Base-by-base conservation (phyloP, 2,888 invertebrate species). In the Harpalus rufipes region DNA sequence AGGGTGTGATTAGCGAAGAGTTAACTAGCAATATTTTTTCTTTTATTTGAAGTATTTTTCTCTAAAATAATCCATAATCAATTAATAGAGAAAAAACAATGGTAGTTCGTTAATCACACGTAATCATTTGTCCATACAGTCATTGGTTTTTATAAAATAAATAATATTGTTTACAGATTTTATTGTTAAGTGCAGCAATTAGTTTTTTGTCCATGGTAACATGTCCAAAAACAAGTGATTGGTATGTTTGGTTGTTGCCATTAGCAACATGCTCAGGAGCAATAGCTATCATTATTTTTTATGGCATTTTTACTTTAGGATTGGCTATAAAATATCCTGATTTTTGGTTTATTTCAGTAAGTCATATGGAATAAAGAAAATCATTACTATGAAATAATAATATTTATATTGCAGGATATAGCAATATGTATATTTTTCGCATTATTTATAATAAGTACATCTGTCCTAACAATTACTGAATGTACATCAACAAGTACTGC, bases 191-290 rank as follows among this genome's bases (percentile, higher is more conserved):
- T 63, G 78, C 84, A 18, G 84, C 65, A 14, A 18, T 78, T n/a
- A 78, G 14, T n/a, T 78, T 78, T 56, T 65, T 84, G 51, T 51
- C 84, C 7, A 58, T 78, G 10, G 21, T 41, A 16, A 63, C 76
- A 10, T 84, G 84, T 56, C 84, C 78, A 16, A 78, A 78, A 10
- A 84, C 84, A 44, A 6, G 61, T 63, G 84, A 78, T 56, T 84
- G 84, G 84, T 84, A 84, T 63, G 41, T 14, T 32, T 84, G 84
- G 84, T 21, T 84, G n/a, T 65, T 78, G 14, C 56, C 84, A n/a
- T 51, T 78, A 25, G 78, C 84, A 25, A 78, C 61, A 51, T 32
- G 78, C 65, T 61, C 25, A 1, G 84, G 78, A 25, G 32, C 84
- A n/a, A 25, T 32, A 8, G 18, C 63, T 25, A 65, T 56, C 7